Evolutionary conservation across 2,797 vertebrate species (phyloP), one percentile per base, ranked within the genome.

Genomic region (Girardinus metallicus): DNA sequence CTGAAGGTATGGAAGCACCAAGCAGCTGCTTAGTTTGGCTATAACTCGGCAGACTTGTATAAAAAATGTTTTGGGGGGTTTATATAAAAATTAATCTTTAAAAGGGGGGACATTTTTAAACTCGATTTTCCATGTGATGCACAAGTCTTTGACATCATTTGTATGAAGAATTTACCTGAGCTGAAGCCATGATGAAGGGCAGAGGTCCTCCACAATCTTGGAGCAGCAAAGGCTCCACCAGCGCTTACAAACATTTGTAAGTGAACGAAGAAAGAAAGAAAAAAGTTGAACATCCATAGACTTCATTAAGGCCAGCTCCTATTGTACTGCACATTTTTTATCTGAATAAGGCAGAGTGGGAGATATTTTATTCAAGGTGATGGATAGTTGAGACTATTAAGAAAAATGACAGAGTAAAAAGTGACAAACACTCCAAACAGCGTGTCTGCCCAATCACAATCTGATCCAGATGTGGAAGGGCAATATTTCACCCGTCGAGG

Each of bases 401-500:
- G 36, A 34, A 51, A 4, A 80, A 57, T 74, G 11, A 41, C 3
- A 43, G 64, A 53, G 6, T 62, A 77, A 73, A 64, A 41, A 77
- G 31, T 15, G 0, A 62, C 60, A 31, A 34, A 57, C 12, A 12
- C 53, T 34, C 57, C n/a, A 15, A 31, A 36, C 4, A 23, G 18
- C 9, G 1, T 10, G 3, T 68, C 8, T 1, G 3, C 46, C 87
- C 68, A 71, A 51, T 51, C 47, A 81, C 1, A 0, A 74, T 64
- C 53, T 78, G 75, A 85, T 87, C 73, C 84, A 57, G 82, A 53
- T 46, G 49, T 51, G 78, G 34, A 81, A 76, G 66, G 71, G 49
- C 62, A 80, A 80, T 57, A 84, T 87, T 86, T 91, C 72, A 89
- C 88, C 85, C 81, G 71, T 80, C 85, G 88, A 86, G 88, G 87